These are phyloP conservation scores for Strix occidentalis DNA, from an alignment of 2,797 vertebrate genomes.

Conservation along the genomic window DNA sequence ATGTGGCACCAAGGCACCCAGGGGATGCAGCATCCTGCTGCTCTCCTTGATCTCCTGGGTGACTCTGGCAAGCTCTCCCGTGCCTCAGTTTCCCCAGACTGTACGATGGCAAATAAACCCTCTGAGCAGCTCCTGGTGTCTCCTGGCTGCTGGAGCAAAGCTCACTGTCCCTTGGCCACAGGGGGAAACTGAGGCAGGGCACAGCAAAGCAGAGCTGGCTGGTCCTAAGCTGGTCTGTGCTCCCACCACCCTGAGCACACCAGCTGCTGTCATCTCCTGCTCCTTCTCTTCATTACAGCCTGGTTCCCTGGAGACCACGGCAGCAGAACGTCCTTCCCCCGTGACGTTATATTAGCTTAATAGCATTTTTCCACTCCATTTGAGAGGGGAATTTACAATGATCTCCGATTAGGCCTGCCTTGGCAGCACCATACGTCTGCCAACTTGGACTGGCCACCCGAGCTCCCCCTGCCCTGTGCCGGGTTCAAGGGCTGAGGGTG, in stretches of 20 bases:
- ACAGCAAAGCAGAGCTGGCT: not conserved
- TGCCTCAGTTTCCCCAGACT: not conserved
- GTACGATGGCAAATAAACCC: not conserved
- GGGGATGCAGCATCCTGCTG: not conserved
- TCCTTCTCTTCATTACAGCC: not conserved
- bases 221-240: not conserved
- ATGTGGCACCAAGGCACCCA: not conserved
- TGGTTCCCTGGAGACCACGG: not conserved
- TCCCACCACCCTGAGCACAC: not conserved
- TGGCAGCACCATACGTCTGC: not conserved
- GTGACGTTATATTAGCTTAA: slow-evolving; percentile 57
- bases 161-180: not conserved
- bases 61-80: not conserved
- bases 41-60: not conserved
- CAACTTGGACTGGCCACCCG: fast-evolving
- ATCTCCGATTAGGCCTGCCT: slow-evolving; percentile 42
- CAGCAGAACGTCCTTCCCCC: not conserved
- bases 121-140: not conserved
- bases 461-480: not conserved
- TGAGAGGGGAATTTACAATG: slow-evolving; percentile 55
- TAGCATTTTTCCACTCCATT: slow-evolving; percentile 66
- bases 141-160: not conserved
- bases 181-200: slow-evolving; percentile 6
- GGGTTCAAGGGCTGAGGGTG: not conserved
- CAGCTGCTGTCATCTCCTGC: not conserved